phyloP scores from a whole-genome alignment of 2,797 vertebrate species.

The Helicolenus hilgendorfi region DNA sequence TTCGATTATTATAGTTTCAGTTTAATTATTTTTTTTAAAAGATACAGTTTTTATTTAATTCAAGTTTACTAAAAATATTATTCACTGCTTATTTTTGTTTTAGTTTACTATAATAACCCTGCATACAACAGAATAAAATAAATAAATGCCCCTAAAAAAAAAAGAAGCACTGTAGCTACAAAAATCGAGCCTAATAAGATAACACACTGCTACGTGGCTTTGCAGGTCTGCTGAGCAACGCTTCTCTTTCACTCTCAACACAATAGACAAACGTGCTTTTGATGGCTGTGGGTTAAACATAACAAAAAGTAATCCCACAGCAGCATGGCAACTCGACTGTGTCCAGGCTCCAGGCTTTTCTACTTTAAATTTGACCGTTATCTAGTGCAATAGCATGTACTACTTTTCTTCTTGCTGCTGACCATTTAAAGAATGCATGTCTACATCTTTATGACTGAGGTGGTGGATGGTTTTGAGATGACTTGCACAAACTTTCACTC shows the following conservation, averaged over 20 bases:
- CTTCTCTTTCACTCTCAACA: conserved; percentile 70
- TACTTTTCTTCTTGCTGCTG: neutral
- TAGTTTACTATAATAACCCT: rapidly evolving
- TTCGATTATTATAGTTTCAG: no score
- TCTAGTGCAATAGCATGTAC: neutral
- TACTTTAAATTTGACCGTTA: neutral
- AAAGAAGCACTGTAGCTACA: no score
- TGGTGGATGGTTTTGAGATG: neutral
- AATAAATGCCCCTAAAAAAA: neutral
- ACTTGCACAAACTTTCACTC: neutral
- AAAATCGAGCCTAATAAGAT: neutral
- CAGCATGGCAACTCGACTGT: neutral
- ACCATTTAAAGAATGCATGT: no score
- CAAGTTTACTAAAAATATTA: no score
- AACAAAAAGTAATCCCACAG: conserved; percentile 29
- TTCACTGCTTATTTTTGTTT: no score
- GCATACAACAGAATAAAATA: neutral
- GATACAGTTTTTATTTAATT: no score
- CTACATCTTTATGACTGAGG: neutral
- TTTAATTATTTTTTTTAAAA: no score
- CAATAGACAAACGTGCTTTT: conserved; percentile 47
- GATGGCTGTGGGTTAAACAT: neutral
- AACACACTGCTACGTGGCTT: conserved; percentile 9
- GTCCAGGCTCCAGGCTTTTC: conserved; percentile 40
- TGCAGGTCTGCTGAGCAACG: conserved; percentile 58